A percentile compares a stretch with the other conserved stretches of the same genome.
Evolutionary conservation across 2,888 invertebrate genomes (phyloP).

Genomic region (Stenodera caucasica): DNA sequence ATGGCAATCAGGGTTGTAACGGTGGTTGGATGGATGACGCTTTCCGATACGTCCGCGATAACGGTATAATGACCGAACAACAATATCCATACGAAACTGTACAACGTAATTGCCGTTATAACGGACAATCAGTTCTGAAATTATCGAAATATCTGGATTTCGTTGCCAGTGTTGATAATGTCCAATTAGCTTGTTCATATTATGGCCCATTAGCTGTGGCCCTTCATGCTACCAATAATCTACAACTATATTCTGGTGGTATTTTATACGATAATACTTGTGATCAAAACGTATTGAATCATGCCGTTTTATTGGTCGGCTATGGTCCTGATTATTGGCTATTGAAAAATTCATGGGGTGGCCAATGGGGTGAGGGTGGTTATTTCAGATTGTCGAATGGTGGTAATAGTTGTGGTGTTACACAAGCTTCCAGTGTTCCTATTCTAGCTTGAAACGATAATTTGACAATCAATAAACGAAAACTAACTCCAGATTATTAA

Average conservation of each 20-base stretch:
- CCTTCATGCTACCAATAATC: slow-evolving; percentile 72
- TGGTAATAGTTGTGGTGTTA: neutral
- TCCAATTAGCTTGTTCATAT: slow-evolving; percentile 63
- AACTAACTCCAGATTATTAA: too few species aligned
- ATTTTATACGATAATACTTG: slow-evolving; percentile 78
- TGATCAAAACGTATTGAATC: slow-evolving; percentile 70
- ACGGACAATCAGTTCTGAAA: neutral
- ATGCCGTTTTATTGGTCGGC: slow-evolving; percentile 77
- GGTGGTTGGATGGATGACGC: slow-evolving; percentile 30
- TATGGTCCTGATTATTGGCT: slow-evolving; percentile 68
- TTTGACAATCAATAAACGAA: too few species aligned
- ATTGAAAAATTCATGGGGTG: slow-evolving; percentile 68
- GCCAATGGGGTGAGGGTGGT: slow-evolving; percentile 40
- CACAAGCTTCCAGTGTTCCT: neutral
- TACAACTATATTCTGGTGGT: slow-evolving; percentile 79
- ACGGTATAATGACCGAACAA: slow-evolving; percentile 33
- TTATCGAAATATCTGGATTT: neutral
- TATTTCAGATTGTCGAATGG: slow-evolving; percentile 27
- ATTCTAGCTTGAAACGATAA: neutral
- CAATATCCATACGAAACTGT: slow-evolving; percentile 34
- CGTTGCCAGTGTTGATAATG: neutral
- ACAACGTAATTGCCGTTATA: slow-evolving; percentile 14
- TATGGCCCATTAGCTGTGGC: slow-evolving; percentile 82
- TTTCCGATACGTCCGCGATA: slow-evolving; percentile 29
- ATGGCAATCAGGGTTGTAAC: slow-evolving; percentile 25